phyloP scores from a whole-genome alignment of 2,888 invertebrate species.

The Molanna angustata region DNA sequence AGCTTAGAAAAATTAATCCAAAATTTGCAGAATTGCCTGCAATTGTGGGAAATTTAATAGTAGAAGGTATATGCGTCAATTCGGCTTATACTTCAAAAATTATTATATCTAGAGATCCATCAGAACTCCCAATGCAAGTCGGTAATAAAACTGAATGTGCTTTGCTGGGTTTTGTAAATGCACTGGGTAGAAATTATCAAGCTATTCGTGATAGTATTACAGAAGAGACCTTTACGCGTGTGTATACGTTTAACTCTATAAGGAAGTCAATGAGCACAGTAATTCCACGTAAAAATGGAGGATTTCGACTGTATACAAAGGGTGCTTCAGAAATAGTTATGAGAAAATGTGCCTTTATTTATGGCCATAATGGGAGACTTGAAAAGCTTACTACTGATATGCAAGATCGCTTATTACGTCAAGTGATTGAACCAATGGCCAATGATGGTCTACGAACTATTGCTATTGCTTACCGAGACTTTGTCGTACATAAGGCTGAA shows the following conservation, averaged over 20 bases:
- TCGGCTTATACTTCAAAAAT: conserved; percentile 59
- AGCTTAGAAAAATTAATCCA: conserved; percentile 44
- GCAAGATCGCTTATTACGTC: conserved; percentile 32
- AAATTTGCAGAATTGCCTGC: conserved; percentile 46
- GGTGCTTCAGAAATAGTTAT: conserved; percentile 65
- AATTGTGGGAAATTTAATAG: conserved; percentile 46
- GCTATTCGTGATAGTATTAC: conserved; percentile 52
- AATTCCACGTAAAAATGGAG: conserved; percentile 45
- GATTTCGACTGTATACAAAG: conserved; percentile 58
- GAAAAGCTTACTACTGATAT: conserved; percentile 33
- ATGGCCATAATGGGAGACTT: conserved; percentile 37
- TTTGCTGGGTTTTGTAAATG: conserved; percentile 58
- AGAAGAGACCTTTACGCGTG: conserved; percentile 52
- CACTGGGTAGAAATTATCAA: conserved; percentile 56
- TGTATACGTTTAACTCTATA: conserved; percentile 63
- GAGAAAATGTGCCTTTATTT: conserved; percentile 51
- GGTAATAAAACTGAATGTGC: conserved; percentile 70
- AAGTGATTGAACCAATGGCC: conserved; percentile 38
- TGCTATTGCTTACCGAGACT: conserved; percentile 55
- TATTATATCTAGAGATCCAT: conserved; percentile 37
- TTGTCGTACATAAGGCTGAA: conserved; percentile 43
- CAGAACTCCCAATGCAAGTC: conserved; percentile 44
- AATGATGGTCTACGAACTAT: conserved; percentile 54
- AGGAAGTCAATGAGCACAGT: conserved; percentile 66
- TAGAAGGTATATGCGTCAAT: conserved; percentile 56